These are phyloP conservation scores for Microctonus hyperodae DNA, from an alignment of 2,888 invertebrate genomes.

Conservation along the genomic window DNA sequence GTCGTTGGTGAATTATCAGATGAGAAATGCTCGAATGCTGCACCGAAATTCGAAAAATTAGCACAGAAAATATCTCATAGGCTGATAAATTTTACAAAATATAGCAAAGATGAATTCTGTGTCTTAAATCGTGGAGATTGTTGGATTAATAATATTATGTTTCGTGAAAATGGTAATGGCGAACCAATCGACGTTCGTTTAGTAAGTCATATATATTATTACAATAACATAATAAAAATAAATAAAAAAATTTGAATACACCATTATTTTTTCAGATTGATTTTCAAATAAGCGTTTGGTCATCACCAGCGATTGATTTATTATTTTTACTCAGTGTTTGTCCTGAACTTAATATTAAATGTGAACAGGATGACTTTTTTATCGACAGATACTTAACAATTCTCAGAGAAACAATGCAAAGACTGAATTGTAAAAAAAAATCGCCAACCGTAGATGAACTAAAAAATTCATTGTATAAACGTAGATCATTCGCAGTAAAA, in stretches of 20 bases:
- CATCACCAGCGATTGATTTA: conserved; percentile 48
- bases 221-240: background rate
- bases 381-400: conserved; percentile 40
- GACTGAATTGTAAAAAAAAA: conserved; percentile 39
- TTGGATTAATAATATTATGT: conserved; percentile 49
- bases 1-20: conserved; percentile 37
- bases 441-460: conserved; percentile 43
- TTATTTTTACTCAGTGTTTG: conserved; percentile 42
- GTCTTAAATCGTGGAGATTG: conserved; percentile 51
- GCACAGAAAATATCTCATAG: conserved; percentile 19
- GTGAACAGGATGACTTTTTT: conserved; percentile 38
- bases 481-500: conserved; percentile 41
- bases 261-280: conserved; percentile 42
- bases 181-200: conserved; percentile 38
- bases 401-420: conserved; percentile 38
- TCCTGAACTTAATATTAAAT: conserved; percentile 37
- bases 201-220: conserved; percentile 38
- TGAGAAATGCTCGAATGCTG: conserved; percentile 20
- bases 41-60: conserved; percentile 31
- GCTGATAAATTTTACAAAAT: conserved; percentile 20
- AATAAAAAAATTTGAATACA: background rate
- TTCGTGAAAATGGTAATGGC: conserved; percentile 40
- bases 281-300: conserved; percentile 45
- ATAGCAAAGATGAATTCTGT: conserved; percentile 44
- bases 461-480: conserved; percentile 39